Conservation (phyloP, 2,888 invertebrate genomes). For the Spilosoma lubricipeda region DNA sequence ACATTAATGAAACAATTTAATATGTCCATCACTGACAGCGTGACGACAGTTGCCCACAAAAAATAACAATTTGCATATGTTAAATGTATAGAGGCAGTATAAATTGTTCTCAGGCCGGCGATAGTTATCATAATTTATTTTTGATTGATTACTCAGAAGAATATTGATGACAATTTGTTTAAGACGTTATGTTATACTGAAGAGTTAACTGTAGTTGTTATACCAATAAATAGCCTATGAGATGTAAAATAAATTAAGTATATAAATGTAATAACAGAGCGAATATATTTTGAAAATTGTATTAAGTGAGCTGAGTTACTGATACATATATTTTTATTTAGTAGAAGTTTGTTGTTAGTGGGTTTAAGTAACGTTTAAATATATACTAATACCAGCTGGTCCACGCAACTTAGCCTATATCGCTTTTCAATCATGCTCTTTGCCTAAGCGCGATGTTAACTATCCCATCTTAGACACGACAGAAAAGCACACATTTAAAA, state of each 20-base stretch:
- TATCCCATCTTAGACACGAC: no score
- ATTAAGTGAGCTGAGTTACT: not conserved
- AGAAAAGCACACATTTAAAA: no score
- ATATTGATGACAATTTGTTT: slow-evolving; percentile 43
- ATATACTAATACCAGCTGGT: no score
- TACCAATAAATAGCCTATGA: not conserved
- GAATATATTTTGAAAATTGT: not conserved
- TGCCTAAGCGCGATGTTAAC: no score
- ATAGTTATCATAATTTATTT: slow-evolving; percentile 50
- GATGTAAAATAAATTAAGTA: not conserved
- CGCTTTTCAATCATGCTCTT: no score
- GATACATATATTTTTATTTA: not conserved
- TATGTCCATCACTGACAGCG: slow-evolving; percentile 51
- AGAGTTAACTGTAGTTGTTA: slow-evolving; percentile 17
- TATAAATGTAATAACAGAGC: not conserved
- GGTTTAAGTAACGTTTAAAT: no score
- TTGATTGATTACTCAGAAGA: slow-evolving; percentile 54
- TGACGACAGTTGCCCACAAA: slow-evolving; percentile 48
- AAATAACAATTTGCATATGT: slow-evolving; percentile 53
- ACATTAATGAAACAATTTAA: slow-evolving; percentile 54
- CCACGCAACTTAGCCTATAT: no score
- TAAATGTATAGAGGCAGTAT: slow-evolving; percentile 47
- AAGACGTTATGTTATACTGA: slow-evolving; percentile 29
- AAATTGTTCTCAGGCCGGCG: slow-evolving; percentile 45
- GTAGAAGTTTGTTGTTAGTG: no score